Percentiles rank a stretch among this genome's conserved stretches.
Evolutionary conservation across 2,888 invertebrate species (phyloP).

Genomic region (Cacoxenus indagator): DNA sequence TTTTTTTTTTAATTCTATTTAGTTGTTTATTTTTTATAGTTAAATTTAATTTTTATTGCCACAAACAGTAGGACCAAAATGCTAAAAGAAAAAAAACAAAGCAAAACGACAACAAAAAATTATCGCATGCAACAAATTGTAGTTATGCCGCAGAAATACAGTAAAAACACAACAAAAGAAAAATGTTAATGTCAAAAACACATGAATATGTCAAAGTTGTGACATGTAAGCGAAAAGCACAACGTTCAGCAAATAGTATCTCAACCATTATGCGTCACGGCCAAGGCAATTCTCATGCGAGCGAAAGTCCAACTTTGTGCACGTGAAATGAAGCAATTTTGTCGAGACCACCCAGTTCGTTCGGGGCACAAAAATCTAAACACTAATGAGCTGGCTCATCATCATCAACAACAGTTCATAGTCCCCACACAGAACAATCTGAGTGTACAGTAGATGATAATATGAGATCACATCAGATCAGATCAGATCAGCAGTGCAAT

Average conservation of each 20-base stretch:
- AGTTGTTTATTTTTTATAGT: no score
- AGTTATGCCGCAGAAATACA: not conserved
- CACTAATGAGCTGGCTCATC: not conserved
- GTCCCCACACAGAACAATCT: no score
- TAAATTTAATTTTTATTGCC: no score
- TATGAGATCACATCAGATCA: no score
- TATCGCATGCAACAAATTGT: conserved; percentile 15
- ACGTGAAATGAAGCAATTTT: not conserved
- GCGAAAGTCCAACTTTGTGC: not conserved
- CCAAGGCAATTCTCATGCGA: not conserved
- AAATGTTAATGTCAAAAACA: conserved; percentile 8
- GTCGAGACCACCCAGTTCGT: not conserved
- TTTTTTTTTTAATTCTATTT: no score
- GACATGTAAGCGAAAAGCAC: not conserved
- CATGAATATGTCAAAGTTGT: conserved; percentile 14
- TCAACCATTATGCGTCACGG: not conserved
- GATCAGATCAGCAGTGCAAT: no score
- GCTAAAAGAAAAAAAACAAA: not conserved
- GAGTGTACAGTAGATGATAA: no score
- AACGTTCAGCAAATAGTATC: no score
- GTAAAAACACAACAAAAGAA: not conserved
- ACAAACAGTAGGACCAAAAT: no score
- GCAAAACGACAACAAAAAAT: not conserved
- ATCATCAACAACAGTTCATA: not conserved
- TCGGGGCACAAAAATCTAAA: no score